Conservation (phyloP, 2,797 vertebrate genomes). For the Lithobates pipiens region DNA sequence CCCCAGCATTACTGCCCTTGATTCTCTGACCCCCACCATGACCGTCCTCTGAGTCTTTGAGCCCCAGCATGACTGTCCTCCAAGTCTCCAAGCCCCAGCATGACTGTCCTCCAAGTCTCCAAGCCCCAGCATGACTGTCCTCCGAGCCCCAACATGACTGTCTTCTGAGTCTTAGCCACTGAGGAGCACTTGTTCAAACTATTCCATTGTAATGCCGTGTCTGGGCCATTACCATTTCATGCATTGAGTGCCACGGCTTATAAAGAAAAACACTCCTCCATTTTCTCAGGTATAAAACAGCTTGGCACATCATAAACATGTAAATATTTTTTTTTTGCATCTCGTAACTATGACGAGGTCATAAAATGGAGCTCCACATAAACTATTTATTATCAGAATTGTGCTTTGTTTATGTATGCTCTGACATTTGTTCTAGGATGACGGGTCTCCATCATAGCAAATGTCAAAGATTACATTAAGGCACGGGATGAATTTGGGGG, state of each 20-base stretch:
- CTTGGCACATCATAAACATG: constrained; percentile 40
- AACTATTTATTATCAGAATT: constrained; percentile 26
- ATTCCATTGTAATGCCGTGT: not conserved
- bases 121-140: no score
- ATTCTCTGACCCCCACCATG: no score
- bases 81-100: no score
- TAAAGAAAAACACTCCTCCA: not conserved
- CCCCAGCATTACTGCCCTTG: no score
- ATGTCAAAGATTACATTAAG: not conserved
- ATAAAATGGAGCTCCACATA: constrained; percentile 28
- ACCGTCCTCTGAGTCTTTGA: no score
- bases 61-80: no score
- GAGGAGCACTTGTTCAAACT: no score
- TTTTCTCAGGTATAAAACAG: constrained; percentile 38
- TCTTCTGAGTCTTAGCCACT: no score
- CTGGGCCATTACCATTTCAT: not conserved
- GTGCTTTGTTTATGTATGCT: constrained; percentile 18
- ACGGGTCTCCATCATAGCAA: not conserved
- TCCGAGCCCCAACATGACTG: no score
- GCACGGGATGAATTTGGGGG: not conserved
- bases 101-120: no score
- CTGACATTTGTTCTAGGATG: constrained; percentile 3
- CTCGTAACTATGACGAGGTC: constrained; percentile 1
- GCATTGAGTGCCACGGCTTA: not conserved
- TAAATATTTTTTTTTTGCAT: constrained; percentile 11